These are phyloP conservation scores for Nothobranchius furzeri DNA, from an alignment of 2,113 vertebrate genomes.

Conservation along the genomic window DNA sequence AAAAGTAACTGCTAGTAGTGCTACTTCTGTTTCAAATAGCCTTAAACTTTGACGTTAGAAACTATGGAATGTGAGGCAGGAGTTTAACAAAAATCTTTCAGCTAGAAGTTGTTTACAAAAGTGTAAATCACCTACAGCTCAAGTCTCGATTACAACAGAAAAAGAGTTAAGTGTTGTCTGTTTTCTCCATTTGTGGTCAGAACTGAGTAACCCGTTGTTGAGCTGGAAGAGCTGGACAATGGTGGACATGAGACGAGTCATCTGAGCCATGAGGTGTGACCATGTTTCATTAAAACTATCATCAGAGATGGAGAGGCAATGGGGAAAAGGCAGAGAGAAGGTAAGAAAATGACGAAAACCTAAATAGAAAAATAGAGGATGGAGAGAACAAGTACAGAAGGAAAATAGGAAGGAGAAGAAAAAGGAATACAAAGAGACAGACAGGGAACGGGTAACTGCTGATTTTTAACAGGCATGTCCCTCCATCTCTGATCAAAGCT, in stretches of 20 bases:
- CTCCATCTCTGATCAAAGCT: conserved; percentile 73
- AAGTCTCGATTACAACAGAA: too few relatives aligned
- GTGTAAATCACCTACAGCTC: too few relatives aligned
- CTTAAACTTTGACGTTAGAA: too few relatives aligned
- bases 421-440: conserved; percentile 60
- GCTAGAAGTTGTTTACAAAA: too few relatives aligned
- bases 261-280: conserved; percentile 22
- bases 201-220: conserved; percentile 30
- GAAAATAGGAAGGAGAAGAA: conserved; percentile 30
- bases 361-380: conserved; percentile 9
- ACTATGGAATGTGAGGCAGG: too few relatives aligned
- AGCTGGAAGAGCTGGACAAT: conserved; percentile 5
- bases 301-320: conserved; percentile 5
- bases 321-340: background rate
- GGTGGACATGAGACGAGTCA: conserved; percentile 11
- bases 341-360: background rate
- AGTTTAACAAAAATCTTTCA: too few relatives aligned
- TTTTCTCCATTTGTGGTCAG: conserved; percentile 38
- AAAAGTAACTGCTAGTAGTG: too few relatives aligned
- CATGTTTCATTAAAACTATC: conserved; percentile 17
- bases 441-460: conserved; percentile 40
- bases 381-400: conserved; percentile 14
- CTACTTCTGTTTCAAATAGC: too few relatives aligned
- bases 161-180: too few relatives aligned
- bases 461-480: conserved; percentile 70